A percentile compares a stretch with the other conserved stretches of the same genome.
These are phyloP conservation scores for Rhipidura dahli DNA, from an alignment of 2,113 vertebrate genomes.

Conservation along the genomic window DNA sequence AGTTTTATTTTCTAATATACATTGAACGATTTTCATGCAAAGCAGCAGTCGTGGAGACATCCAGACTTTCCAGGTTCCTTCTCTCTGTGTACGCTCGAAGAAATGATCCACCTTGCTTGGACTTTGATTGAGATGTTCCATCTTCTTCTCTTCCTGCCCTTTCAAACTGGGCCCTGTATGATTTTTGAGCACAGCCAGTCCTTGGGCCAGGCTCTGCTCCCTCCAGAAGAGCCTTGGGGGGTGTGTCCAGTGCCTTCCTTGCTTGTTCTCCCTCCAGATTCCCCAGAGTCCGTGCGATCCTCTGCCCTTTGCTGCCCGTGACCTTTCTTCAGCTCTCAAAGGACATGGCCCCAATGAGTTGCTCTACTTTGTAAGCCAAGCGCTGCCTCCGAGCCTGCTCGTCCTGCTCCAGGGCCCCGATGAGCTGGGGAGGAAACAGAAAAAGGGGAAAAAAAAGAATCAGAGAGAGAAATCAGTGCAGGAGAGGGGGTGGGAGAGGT, in stretches of 20 bases:
- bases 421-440: slow-evolving; percentile 78
- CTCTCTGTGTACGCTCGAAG: background rate
- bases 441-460: background rate
- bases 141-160: background rate
- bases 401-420: slow-evolving; percentile 89
- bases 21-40: slow-evolving; percentile 78
- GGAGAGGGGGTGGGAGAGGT: background rate
- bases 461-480: background rate
- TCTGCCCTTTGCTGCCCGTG: slow-evolving; percentile 39
- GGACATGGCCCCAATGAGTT: slow-evolving; percentile 94
- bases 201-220: background rate
- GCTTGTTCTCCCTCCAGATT: slow-evolving; percentile 33
- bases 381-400: slow-evolving; percentile 93
- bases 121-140: background rate
- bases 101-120: background rate
- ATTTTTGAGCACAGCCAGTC: background rate
- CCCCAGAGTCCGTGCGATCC: background rate
- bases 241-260: slow-evolving; percentile 18
- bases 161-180: background rate
- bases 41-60: slow-evolving; percentile 74
- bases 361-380: slow-evolving; percentile 94
- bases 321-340: slow-evolving; percentile 89
- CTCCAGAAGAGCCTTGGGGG: background rate
- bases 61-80: slow-evolving; percentile 18
- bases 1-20: slow-evolving; percentile 79